These are phyloP conservation scores for Sciaenops ocellatus DNA, from an alignment of 2,797 vertebrate species.

Conservation along the genomic window DNA sequence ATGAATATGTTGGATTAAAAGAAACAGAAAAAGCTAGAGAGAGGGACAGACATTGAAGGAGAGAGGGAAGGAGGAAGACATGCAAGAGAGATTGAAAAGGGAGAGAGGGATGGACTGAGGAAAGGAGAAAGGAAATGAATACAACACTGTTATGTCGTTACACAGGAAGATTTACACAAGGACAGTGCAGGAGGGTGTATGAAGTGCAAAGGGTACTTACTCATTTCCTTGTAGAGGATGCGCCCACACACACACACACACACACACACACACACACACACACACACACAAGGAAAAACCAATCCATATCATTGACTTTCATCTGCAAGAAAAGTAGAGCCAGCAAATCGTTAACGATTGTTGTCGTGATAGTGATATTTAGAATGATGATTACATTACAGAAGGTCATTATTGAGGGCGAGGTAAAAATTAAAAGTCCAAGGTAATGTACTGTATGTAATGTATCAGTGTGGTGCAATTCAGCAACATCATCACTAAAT, in stretches of 20 bases:
- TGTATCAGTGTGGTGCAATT: slow-evolving; percentile 25
- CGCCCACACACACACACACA: slow-evolving; percentile 4
- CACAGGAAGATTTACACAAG: slow-evolving; percentile 54
- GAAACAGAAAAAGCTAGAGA: neutral
- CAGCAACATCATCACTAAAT: slow-evolving; percentile 25
- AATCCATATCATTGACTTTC: slow-evolving; percentile 73
- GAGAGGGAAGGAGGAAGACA: neutral
- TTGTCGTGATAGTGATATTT: slow-evolving; percentile 68
- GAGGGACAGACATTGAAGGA: neutral
- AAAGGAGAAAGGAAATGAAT: slow-evolving; percentile 21
- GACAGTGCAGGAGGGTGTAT: slow-evolving; percentile 25
- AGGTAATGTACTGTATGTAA: slow-evolving; percentile 42
- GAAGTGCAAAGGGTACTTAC: slow-evolving; percentile 34
- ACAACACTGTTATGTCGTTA: slow-evolving; percentile 10
- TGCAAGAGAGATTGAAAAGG: neutral
- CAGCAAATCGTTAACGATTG: slow-evolving; percentile 67
- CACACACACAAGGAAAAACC: slow-evolving; percentile 24
- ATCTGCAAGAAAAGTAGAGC: slow-evolving; percentile 65
- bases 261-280: slow-evolving; percentile 33
- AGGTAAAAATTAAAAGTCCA: slow-evolving; percentile 61
- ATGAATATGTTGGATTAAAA: slow-evolving; percentile 26
- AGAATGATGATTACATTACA: slow-evolving; percentile 72
- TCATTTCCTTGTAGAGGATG: slow-evolving; percentile 40
- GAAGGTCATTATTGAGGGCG: slow-evolving; percentile 59
- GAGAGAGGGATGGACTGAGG: neutral